Evolutionary conservation across 2,113 vertebrate species (phyloP), one percentile per base, ranked within the genome.

Genomic region (Cercocebus atys): DNA sequence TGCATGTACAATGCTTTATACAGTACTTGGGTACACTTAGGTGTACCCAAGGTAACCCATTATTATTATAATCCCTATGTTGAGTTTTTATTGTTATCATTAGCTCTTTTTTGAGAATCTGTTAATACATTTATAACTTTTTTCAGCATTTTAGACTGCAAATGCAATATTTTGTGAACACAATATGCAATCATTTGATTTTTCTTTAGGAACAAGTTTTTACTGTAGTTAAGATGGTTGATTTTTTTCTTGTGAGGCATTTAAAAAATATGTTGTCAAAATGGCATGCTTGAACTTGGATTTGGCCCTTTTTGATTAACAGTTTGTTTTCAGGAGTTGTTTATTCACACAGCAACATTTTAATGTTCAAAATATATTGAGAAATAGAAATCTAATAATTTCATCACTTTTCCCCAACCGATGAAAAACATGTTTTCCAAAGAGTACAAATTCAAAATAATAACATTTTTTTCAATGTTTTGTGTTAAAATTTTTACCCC

Each of bases 101-200:
- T 93, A n/a, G 30, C 45, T 94, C 86, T 70, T 88, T 76, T 81
- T 94, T 85, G 45, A 89, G 32, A 96, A 55, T 86, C 32, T 81
- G 4, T 80, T 80, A 88, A 89, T 70, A 75, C 4, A 25, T 73
- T 70, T 75, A 13, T 8, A 22, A 23, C 23, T 89, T 90, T 76
- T 84, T 88, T 92, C 17, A 64, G 23, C 59, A 32, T 85, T 94
- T 83, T 76, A 57, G 27, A 8, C 30, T 86, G 23, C 83, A 92
- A 89, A 78, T 86, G 35, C 12, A 95, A 12, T 88, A 95, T 88
- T 64, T 64, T 55, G 5, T 88, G 32, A 61, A 38, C 88, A 2
- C 27, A 82, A 8, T n/a, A n/a, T 88, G 22, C 22, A 96, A 79
- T 90, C 16, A 11, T 40, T 96, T 35, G 11, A 11, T 93, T 92